These are phyloP conservation scores for Pteruthius melanotis DNA, from an alignment of 2,113 vertebrate genomes.

Conservation along the genomic window DNA sequence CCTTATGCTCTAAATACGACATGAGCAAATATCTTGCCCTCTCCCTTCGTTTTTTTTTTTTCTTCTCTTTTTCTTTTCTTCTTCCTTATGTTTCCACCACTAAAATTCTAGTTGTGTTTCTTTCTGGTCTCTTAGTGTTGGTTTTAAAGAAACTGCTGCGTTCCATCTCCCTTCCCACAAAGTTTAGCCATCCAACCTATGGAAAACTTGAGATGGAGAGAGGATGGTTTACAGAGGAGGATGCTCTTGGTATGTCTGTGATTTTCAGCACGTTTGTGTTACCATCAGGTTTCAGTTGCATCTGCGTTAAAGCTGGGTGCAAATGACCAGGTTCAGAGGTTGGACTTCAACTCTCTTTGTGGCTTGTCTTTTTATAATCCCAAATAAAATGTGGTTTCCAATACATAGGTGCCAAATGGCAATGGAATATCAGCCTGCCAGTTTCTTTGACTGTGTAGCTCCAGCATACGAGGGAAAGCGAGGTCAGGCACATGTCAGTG, in stretches of 20 bases:
- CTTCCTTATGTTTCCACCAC: neutral
- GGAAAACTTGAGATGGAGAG: neutral
- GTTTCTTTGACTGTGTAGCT: neutral
- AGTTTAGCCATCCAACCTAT: neutral
- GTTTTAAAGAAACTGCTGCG: constrained; percentile 53
- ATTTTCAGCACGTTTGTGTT: neutral
- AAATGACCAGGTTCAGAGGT: neutral
- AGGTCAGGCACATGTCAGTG: neutral
- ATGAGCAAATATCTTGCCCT: neutral
- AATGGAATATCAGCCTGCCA: neutral
- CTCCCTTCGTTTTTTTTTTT: neutral
- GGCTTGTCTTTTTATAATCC: neutral
- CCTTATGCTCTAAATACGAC: constrained; percentile 66
- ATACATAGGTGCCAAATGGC: neutral
- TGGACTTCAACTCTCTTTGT: neutral
- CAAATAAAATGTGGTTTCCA: neutral
- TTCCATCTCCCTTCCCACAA: constrained; percentile 72
- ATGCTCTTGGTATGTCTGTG: too few species aligned
- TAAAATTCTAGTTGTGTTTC: constrained; percentile 34
- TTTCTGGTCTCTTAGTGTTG: constrained; percentile 33
- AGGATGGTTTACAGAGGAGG: neutral
- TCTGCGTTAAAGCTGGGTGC: neutral
- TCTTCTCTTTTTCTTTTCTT: neutral
- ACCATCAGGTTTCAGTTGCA: neutral
- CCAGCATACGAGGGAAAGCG: accelerated